A percentile compares a stretch with the other conserved stretches of the same genome.
Evolutionary conservation across 2,797 vertebrate genomes (phyloP).

Genomic region (Rallus crepitans): DNA sequence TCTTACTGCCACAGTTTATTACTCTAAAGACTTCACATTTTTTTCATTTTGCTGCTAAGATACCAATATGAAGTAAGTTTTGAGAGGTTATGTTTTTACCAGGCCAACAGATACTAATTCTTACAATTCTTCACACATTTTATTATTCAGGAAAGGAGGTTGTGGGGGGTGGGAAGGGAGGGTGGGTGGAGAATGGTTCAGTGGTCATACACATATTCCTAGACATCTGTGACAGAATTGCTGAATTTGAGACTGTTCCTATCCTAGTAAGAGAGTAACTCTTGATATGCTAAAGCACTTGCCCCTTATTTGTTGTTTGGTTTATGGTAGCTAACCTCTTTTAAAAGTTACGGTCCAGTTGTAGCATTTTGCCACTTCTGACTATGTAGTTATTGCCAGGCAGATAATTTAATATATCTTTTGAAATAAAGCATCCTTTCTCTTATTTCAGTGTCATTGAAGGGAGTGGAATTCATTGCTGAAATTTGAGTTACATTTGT

Average conservation of each 20-base stretch:
- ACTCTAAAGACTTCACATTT: slow-evolving; percentile 20
- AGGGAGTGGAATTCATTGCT: neutral
- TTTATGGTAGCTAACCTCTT: neutral
- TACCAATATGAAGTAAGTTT: neutral
- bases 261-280: neutral
- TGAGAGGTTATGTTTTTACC: neutral
- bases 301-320: neutral
- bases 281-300: neutral
- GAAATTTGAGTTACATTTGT: neutral
- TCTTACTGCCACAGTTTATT: slow-evolving; percentile 24
- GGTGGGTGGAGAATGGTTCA: neutral
- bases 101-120: neutral
- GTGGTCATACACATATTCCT: neutral
- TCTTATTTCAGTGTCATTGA: neutral
- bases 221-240: neutral
- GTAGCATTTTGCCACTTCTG: neutral
- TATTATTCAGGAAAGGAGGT: fast-evolving
- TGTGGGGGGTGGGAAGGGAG: no score
- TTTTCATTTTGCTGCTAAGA: slow-evolving; percentile 14
- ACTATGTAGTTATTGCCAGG: neutral
- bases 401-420: neutral
- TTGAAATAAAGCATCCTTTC: neutral
- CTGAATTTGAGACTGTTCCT: neutral
- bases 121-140: neutral
- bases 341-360: neutral